These are phyloP conservation scores for Lasioglossum oenotherae DNA, from an alignment of 2,888 invertebrate genomes.

Conservation along the genomic window DNA sequence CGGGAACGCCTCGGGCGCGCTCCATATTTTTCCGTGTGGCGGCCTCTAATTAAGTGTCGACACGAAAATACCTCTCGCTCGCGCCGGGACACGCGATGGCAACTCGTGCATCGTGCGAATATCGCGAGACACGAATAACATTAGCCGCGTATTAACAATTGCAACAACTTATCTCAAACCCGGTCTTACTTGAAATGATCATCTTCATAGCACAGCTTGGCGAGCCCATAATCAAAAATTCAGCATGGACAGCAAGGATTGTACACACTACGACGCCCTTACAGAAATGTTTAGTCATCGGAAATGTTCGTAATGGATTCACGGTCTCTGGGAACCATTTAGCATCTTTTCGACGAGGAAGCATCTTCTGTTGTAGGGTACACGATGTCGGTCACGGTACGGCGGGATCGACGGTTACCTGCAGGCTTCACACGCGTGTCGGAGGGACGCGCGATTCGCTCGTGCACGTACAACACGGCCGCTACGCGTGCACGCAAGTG, in stretches of 20 bases:
- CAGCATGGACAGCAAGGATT: not conserved
- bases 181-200: not conserved
- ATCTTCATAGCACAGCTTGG: not conserved
- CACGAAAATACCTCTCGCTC: constrained; percentile 27
- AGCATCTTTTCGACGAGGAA: not conserved
- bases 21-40: constrained; percentile 23
- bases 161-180: not conserved
- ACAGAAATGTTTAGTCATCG: not conserved
- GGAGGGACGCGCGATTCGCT: constrained; percentile 26
- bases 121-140: constrained; percentile 18
- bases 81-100: constrained; percentile 25
- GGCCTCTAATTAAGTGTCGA: constrained; percentile 53
- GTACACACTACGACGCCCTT: not conserved
- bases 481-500: constrained; percentile 22
- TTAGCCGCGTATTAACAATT: constrained; percentile 29
- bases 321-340: not conserved
- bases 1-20: not conserved
- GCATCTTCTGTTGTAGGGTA: not conserved
- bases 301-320: not conserved
- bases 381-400: constrained; percentile 28
- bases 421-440: constrained; percentile 34
- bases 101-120: not conserved
- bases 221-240: not conserved
- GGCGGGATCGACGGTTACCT: constrained; percentile 8
- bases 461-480: constrained; percentile 1